A percentile compares a stretch with the other conserved stretches of the same genome.
These are phyloP conservation scores for Cossypha niveicapilla DNA, from an alignment of 2,797 vertebrate genomes.

Conservation along the genomic window DNA sequence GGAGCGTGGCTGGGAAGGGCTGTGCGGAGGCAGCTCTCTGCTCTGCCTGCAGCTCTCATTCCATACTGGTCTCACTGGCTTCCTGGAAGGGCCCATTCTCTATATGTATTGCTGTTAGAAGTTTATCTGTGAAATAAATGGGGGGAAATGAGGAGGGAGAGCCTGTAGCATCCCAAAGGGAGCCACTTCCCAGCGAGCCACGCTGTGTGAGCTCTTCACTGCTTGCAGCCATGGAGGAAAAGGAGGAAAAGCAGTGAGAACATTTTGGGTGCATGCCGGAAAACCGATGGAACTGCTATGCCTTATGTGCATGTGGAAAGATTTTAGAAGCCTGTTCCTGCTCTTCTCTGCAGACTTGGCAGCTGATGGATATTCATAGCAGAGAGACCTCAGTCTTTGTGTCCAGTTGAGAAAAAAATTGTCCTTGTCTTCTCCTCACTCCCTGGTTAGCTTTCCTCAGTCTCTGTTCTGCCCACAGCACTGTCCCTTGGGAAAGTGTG, in stretches of 20 bases:
- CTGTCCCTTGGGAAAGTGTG: background rate
- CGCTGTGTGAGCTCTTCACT: background rate
- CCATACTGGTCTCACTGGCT: background rate
- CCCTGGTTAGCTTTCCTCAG: background rate
- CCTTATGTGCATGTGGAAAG: background rate
- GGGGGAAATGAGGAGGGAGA: background rate
- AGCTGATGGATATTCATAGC: background rate
- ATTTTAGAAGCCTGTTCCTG: background rate
- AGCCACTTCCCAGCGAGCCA: background rate
- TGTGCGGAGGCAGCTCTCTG: background rate
- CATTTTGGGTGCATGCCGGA: rapidly evolving
- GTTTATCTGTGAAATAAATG: background rate
- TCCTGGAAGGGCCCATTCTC: background rate
- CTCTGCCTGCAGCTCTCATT: background rate
- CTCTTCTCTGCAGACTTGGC: background rate
- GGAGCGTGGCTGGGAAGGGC: background rate
- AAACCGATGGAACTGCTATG: rapidly evolving
- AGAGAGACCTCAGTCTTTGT: background rate
- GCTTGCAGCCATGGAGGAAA: background rate
- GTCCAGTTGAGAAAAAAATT: background rate
- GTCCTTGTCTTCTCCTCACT: background rate
- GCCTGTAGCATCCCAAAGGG: background rate
- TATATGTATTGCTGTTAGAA: background rate
- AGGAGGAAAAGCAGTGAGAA: background rate
- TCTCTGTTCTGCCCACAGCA: background rate